Percentiles rank a stretch among this genome's conserved stretches.
Evolutionary conservation across 1,140 invertebrate genomes (phyloP).

Genomic region (Sycophila sp.): DNA sequence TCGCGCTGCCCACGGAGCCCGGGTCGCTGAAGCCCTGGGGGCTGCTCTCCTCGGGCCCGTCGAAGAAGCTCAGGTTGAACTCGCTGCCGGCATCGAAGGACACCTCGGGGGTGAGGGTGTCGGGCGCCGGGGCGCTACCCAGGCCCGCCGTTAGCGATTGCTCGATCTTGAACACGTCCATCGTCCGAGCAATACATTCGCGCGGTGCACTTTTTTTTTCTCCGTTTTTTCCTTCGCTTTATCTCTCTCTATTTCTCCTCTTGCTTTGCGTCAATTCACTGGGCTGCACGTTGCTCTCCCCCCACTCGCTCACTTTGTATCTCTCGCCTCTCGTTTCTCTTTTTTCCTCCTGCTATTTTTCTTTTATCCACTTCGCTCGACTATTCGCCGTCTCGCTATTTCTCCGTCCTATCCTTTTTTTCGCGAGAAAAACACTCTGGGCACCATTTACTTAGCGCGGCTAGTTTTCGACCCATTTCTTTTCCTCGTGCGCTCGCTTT

Average conservation of each 20-base stretch:
- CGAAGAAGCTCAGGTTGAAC: slow-evolving; percentile 83
- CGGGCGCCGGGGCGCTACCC: slow-evolving; percentile 69
- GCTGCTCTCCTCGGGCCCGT: slow-evolving; percentile 75
- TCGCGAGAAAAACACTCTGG: too few relatives aligned
- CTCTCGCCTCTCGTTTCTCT: too few relatives aligned
- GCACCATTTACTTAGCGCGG: too few relatives aligned
- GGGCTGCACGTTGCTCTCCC: too few relatives aligned
- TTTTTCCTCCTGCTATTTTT: not conserved
- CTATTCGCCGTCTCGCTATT: too few relatives aligned
- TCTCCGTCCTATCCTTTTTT: too few relatives aligned
- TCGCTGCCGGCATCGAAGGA: slow-evolving; percentile 79
- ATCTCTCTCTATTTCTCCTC: not conserved
- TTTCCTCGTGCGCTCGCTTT: too few relatives aligned
- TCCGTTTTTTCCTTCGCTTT: not conserved
- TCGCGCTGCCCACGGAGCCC: slow-evolving; percentile 72
- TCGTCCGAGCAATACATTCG: slow-evolving; percentile 56
- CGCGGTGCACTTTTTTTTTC: not conserved
- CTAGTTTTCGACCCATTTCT: too few relatives aligned
- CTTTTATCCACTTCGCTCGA: not conserved
- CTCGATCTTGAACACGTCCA: slow-evolving; percentile 75
- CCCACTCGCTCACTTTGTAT: too few relatives aligned
- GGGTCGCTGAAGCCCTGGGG: slow-evolving; percentile 75
- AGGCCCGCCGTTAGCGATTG: slow-evolving; percentile 70
- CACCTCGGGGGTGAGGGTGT: slow-evolving; percentile 74
- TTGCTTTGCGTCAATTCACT: too few relatives aligned